Conservation (phyloP, 92 coral and sea anemone genomes). For the Paramuricea clavata region DNA sequence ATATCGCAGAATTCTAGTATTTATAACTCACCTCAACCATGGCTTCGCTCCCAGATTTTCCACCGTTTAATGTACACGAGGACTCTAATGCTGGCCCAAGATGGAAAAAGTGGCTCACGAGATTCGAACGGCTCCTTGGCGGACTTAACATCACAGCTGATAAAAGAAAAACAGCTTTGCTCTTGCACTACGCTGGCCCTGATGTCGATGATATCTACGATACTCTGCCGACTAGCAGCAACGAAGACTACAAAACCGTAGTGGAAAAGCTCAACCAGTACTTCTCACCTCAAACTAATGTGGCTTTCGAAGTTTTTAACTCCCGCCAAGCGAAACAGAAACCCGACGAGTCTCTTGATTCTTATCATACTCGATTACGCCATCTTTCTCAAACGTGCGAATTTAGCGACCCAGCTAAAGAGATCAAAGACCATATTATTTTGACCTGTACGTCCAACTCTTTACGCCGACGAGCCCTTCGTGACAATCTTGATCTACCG, state of each 20-base stretch:
- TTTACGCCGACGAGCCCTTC: slow-evolving; percentile 64
- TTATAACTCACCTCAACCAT: not conserved
- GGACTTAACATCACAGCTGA: slow-evolving; percentile 18
- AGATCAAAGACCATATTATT: slow-evolving; percentile 28
- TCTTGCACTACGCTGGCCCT: slow-evolving; percentile 37
- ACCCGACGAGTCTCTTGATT: slow-evolving; percentile 38
- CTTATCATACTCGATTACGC: slow-evolving; percentile 35
- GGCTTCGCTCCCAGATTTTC: slow-evolving; percentile 58
- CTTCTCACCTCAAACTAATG: slow-evolving; percentile 34
- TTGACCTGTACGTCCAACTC: slow-evolving; percentile 48
- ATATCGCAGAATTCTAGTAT: not conserved
- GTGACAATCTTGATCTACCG: slow-evolving; percentile 42
- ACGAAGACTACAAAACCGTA: not conserved
- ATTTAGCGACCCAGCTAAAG: slow-evolving; percentile 20
- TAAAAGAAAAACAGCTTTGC: slow-evolving; percentile 21
- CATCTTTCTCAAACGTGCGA: slow-evolving; percentile 38
- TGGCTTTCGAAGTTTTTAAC: slow-evolving; percentile 34
- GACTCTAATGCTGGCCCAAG: slow-evolving; percentile 69
- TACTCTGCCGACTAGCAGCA: slow-evolving; percentile 15
- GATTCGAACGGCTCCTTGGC: no score
- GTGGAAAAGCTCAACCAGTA: slow-evolving; percentile 33
- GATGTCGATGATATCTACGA: slow-evolving; percentile 43
- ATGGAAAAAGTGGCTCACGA: slow-evolving; percentile 68
- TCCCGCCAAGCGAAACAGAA: slow-evolving; percentile 12
- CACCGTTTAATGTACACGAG: slow-evolving; percentile 62